These are phyloP conservation scores for Hermodice carunculata DNA, from an alignment of 2,888 invertebrate species.

Conservation along the genomic window DNA sequence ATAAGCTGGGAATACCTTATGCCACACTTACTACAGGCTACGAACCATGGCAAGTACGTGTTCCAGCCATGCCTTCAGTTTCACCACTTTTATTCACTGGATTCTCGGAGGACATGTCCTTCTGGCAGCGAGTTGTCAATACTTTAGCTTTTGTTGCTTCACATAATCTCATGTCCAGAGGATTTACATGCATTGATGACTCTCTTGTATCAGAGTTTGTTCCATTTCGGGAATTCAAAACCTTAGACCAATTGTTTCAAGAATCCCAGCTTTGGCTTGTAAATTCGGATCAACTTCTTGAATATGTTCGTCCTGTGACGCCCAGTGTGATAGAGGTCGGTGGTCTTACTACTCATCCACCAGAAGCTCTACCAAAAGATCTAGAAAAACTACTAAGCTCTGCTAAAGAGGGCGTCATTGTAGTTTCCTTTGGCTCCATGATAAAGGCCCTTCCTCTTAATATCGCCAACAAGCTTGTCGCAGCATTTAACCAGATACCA, in stretches of 20 bases:
- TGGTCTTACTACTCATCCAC: constrained; percentile 4
- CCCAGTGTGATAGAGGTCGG: constrained; percentile 11
- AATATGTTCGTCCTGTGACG: constrained; percentile 4
- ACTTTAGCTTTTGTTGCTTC: constrained; percentile 3
- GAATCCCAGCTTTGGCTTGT: not conserved
- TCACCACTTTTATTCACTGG: not conserved
- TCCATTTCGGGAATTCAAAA: not conserved
- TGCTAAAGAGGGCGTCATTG: not conserved
- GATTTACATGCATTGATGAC: not conserved
- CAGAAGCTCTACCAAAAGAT: constrained; percentile 2
- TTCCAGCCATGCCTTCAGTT: constrained; percentile 4
- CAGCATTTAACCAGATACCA: not conserved
- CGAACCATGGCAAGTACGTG: constrained; percentile 1
- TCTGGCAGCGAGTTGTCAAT: constrained; percentile 12
- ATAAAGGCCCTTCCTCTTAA: not conserved
- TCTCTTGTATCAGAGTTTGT: not conserved
- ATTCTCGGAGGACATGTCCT: not conserved
- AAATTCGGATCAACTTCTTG: not conserved
- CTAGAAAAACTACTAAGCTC: not conserved
- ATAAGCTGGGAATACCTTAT: constrained; percentile 9
- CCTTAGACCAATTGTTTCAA: not conserved
- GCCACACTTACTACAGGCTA: too few relatives aligned
- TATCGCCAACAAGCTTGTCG: not conserved
- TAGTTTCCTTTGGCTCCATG: constrained; percentile 3
- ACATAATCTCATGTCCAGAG: not conserved